Percentiles rank a stretch among this genome's conserved stretches.
Evolutionary conservation across 2,888 invertebrate genomes (phyloP).

Genomic region (Listrodromus nycthemerus): DNA sequence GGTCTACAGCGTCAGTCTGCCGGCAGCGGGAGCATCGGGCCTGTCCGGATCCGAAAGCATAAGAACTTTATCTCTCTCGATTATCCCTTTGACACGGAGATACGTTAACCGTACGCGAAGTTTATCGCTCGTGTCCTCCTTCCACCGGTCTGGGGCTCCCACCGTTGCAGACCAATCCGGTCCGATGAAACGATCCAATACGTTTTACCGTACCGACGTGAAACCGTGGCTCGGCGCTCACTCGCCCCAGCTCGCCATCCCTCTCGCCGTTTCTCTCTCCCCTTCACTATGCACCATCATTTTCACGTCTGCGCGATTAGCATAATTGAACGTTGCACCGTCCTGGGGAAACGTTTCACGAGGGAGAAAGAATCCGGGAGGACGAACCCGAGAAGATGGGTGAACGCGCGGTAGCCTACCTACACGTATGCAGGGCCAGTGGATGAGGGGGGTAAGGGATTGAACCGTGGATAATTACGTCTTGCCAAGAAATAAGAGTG

Average conservation of each 20-base stretch:
- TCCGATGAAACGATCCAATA: conserved; percentile 68
- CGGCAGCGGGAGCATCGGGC: conserved; percentile 22
- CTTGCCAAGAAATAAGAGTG: conserved; percentile 61
- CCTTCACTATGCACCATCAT: conserved; percentile 58
- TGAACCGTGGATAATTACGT: conserved; percentile 63
- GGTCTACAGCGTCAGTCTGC: conserved; percentile 6
- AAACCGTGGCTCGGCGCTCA: conserved; percentile 51
- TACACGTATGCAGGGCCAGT: neutral
- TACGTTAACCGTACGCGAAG: conserved; percentile 63
- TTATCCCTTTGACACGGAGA: conserved; percentile 63
- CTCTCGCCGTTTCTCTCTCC: neutral
- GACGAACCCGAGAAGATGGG: conserved; percentile 49
- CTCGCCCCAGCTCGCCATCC: conserved; percentile 8
- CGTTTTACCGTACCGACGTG: conserved; percentile 56
- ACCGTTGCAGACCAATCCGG: conserved; percentile 28
- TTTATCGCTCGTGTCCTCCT: conserved; percentile 61
- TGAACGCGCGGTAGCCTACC: conserved; percentile 46
- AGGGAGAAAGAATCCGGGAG: conserved; percentile 45
- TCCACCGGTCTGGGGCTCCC: conserved; percentile 8
- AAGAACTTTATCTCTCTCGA: conserved; percentile 64
- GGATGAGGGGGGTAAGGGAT: conserved; percentile 13
- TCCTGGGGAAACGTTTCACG: conserved; percentile 38
- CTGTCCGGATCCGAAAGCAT: conserved; percentile 36
- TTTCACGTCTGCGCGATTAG: conserved; percentile 73
- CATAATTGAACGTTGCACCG: conserved; percentile 78